phyloP scores from a whole-genome alignment of 2,113 vertebrate genomes.

The Calonectris borealis region DNA sequence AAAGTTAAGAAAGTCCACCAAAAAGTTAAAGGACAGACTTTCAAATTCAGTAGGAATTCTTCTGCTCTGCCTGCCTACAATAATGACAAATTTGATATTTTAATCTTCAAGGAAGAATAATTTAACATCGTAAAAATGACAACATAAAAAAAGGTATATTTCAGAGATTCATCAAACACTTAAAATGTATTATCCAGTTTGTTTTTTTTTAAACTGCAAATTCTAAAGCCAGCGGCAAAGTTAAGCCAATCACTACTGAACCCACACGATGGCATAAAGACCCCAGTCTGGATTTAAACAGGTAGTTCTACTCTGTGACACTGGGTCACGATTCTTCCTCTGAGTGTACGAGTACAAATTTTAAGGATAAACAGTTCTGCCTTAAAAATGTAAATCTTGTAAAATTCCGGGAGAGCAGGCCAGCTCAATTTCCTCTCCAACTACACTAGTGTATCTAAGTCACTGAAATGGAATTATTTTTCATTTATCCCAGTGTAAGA shows the following conservation, averaged over 20 bases:
- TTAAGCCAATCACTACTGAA: not conserved
- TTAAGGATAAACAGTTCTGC: not conserved
- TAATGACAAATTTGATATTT: not conserved
- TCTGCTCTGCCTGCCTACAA: not conserved
- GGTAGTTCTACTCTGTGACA: not conserved
- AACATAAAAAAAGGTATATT: not conserved
- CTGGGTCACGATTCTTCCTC: not conserved
- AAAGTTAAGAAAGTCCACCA: not conserved
- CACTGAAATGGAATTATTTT: slow-evolving; percentile 16
- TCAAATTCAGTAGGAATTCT: not conserved
- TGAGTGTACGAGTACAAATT: not conserved
- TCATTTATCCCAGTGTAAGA: not conserved
- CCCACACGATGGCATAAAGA: not conserved
- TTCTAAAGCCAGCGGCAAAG: not conserved
- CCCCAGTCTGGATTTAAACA: not conserved
- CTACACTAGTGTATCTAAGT: not conserved
- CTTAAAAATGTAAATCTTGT: slow-evolving; percentile 2
- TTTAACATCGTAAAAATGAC: not conserved
- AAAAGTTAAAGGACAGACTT: not conserved
- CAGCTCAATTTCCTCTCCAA: not conserved
- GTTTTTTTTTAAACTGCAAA: not conserved
- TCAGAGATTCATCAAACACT: not conserved
- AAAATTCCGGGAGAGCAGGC: not conserved
- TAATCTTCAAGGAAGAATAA: not conserved
- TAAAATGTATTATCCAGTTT: not conserved